Conservation (phyloP, 2,113 vertebrate species). For the Ophiodon elongatus region DNA sequence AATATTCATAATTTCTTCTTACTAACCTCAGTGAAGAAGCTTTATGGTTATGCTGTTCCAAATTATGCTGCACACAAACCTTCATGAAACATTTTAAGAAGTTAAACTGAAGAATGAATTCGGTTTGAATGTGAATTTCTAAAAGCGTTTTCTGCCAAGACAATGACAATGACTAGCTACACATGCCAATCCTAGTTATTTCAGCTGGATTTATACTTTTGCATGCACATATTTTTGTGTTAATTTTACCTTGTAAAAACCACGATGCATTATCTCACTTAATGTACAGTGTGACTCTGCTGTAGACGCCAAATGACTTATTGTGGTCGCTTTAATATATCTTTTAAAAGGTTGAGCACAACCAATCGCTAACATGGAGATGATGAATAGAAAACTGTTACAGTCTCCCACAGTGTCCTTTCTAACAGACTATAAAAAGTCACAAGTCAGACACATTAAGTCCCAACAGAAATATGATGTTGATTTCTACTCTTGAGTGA, state of each 20-base stretch:
- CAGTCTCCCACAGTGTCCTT: neutral
- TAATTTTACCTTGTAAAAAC: neutral
- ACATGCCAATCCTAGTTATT: neutral
- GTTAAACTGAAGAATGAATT: neutral
- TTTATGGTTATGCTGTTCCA: neutral
- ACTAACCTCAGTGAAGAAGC: neutral
- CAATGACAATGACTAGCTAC: neutral
- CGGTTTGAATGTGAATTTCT: neutral
- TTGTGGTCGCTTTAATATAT: neutral
- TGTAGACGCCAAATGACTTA: neutral
- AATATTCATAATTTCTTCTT: neutral
- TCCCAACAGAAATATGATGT: neutral
- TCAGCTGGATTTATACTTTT: neutral
- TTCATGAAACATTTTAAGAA: neutral
- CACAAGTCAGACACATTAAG: conserved; percentile 1
- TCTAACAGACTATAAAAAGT: neutral
- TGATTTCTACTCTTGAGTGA: neutral
- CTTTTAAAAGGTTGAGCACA: neutral
- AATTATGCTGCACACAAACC: neutral
- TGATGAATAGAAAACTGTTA: neutral
- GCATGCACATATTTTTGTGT: neutral
- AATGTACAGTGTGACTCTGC: neutral
- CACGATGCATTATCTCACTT: neutral
- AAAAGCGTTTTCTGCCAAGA: neutral
- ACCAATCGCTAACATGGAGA: neutral